These are phyloP conservation scores for Chironomus tepperi DNA, from an alignment of 1,140 invertebrate genomes.

Conservation along the genomic window DNA sequence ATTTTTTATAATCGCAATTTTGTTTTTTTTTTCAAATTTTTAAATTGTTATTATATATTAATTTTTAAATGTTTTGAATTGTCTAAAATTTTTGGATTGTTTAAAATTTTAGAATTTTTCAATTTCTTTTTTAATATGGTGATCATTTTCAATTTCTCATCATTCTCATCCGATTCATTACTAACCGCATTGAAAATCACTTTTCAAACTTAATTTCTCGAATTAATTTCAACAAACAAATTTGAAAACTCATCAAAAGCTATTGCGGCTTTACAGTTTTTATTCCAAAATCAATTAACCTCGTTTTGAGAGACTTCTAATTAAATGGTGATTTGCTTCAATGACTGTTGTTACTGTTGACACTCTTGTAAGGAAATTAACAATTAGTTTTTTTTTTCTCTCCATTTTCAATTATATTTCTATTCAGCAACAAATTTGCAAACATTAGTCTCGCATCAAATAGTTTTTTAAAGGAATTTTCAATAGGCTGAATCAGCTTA, in stretches of 20 bases:
- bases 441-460: not conserved
- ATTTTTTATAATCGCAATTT: too few species aligned
- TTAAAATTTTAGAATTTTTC: too few species aligned
- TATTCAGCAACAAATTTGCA: not conserved
- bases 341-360: not conserved
- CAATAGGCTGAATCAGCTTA: not conserved
- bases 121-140: too few species aligned
- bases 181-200: not conserved
- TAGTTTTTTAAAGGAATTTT: not conserved
- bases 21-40: too few species aligned
- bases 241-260: not conserved
- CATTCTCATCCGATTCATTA: not conserved
- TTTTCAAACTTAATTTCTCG: not conserved
- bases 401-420: not conserved
- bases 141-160: too few species aligned
- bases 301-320: slow-evolving; percentile 15
- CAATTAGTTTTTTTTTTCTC: not conserved
- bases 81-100: too few species aligned
- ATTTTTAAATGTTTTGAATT: too few species aligned
- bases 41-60: too few species aligned
- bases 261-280: slow-evolving; percentile 11
- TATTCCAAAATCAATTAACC: slow-evolving; percentile 16
- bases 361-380: slow-evolving; percentile 20
- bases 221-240: not conserved
- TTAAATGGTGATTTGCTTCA: slow-evolving; percentile 17